Percentiles rank a stretch among this genome's conserved stretches.
Conservation (phyloP, 2,888 invertebrate genomes). For the Orthonychiurus folsomi region DNA sequence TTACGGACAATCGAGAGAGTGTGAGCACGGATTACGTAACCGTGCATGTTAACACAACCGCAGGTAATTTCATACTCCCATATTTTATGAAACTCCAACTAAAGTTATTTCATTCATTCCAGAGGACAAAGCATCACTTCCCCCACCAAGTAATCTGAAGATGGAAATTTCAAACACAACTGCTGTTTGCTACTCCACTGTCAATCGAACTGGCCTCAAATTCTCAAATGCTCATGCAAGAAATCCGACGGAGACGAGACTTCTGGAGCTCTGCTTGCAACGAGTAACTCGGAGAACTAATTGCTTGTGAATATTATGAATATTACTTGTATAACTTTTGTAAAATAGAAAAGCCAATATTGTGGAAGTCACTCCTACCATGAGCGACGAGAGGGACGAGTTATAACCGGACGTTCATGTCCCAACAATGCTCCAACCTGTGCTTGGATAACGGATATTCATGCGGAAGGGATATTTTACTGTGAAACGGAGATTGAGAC, state of each 20-base stretch:
- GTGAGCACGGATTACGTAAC: neutral
- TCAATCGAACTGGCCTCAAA: neutral
- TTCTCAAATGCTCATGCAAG: neutral
- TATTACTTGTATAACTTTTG: neutral
- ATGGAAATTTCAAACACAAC: neutral
- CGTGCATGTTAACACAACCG: neutral
- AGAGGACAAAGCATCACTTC: neutral
- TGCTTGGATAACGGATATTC: neutral
- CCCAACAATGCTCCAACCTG: neutral
- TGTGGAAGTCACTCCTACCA: slow-evolving; percentile 4
- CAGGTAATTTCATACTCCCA: neutral
- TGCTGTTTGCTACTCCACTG: neutral
- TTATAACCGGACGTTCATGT: neutral
- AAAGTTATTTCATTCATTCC: neutral
- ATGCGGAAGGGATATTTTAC: neutral
- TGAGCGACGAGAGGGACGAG: neutral
- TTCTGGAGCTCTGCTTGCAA: neutral
- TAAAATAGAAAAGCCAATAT: neutral
- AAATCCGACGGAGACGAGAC: slow-evolving; percentile 1
- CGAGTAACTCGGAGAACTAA: neutral
- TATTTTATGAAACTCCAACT: neutral
- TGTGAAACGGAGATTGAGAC: neutral
- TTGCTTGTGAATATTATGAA: neutral
- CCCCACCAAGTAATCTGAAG: neutral
- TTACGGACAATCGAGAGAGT: neutral